Evolutionary conservation across 2,888 invertebrate species (phyloP), one percentile per base, ranked within the genome.

Genomic region (Teleogryllus oceanicus): DNA sequence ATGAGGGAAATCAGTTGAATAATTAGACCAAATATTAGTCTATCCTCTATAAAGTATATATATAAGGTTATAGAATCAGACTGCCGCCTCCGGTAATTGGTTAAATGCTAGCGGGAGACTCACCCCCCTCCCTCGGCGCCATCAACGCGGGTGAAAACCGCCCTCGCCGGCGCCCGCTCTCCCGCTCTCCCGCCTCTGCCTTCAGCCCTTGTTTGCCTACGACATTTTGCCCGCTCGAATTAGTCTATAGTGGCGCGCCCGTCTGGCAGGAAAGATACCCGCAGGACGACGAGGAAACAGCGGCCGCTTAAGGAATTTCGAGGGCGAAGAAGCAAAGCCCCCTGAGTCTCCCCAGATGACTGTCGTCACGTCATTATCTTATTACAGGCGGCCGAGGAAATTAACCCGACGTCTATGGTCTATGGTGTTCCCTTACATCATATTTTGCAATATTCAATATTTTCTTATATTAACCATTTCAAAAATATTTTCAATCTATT

Each of bases 11-110:
- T 83, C 83, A 82, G 81, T 81, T 81, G 82, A 80, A 82, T 83
- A 83, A 83, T 83, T 82, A 83, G 83, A 78, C 81, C 82, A 83
- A 83, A 83, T 83, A 83, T 83, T 83, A 81, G 82, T 81, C 82
- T 82, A 82, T 82, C 82, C 78, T 82, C 80, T 82, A 80, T 80
- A 51, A 62, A 62, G 62, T 62, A 62, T 62, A 62, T 62, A 62
- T 62, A 82, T 81, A 82, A 81, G 81, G 81, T 81, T 81, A 81
- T 81, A 81, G 81, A 82, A 82, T 82, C 81, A 81, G 80, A 80
- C 81, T 80, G 75, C n/a, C 62, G 62, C 62, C 62, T 62, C 62
- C n/a, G 78, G 78, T 82, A 82, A 81, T 81, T 82, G 82, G 82
- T 81, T 82, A 82, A 82, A 81, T 80, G 79, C 79, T 78, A 79